Percentiles rank a stretch among this genome's conserved stretches.
Evolutionary conservation across 2,888 invertebrate genomes (phyloP).

Genomic region (Falcaria lacertinaria): DNA sequence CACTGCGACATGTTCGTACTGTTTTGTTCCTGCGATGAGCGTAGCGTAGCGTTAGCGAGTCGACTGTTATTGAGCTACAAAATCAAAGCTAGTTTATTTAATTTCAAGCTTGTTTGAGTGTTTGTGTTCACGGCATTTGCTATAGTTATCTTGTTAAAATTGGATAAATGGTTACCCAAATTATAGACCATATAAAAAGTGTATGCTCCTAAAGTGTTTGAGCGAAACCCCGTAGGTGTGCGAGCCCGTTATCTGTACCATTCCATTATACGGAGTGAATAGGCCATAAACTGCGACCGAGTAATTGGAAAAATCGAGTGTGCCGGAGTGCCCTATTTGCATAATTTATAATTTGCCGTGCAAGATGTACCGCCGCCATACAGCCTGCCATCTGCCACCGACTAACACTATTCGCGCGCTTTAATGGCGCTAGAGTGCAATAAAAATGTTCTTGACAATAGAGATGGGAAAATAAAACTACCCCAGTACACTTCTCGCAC

Average conservation of each 20-base stretch:
- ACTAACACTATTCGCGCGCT: neutral
- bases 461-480: no score
- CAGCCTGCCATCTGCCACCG: slow-evolving; percentile 7
- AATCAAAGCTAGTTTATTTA: no score
- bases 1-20: no score
- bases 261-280: neutral
- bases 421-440: neutral
- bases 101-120: no score
- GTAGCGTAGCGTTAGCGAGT: no score
- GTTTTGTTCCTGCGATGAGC: no score
- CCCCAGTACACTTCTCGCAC: no score
- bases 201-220: neutral
- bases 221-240: neutral
- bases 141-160: no score
- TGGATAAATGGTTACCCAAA: no score
- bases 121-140: no score
- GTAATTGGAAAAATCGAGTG: slow-evolving; percentile 15
- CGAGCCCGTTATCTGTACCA: neutral
- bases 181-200: neutral
- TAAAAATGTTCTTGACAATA: neutral
- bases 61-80: no score
- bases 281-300: slow-evolving; percentile 1
- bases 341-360: slow-evolving; percentile 20
- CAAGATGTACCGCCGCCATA: slow-evolving; percentile 13
- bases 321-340: slow-evolving; percentile 16